A percentile compares a stretch with the other conserved stretches of the same genome.
Evolutionary conservation across 2,797 vertebrate species (phyloP).

Genomic region (Coregonus sp.): DNA sequence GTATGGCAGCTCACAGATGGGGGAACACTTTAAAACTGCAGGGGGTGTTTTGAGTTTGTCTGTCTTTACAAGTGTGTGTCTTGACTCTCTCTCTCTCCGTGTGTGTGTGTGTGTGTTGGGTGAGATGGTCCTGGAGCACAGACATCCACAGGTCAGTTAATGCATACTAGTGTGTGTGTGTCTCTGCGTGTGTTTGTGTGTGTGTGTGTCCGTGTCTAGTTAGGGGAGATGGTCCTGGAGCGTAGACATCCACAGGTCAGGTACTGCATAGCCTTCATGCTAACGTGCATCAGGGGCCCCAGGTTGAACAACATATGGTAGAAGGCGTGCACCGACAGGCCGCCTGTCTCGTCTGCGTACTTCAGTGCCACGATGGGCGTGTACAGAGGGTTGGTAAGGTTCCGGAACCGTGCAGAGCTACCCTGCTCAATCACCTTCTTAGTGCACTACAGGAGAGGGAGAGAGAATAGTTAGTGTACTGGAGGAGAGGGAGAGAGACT

Average conservation of each 20-base stretch:
- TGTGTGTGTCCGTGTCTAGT: slow-evolving; percentile 41
- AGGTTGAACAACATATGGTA: slow-evolving; percentile 81
- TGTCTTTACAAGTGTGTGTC: not conserved
- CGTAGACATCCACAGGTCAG: slow-evolving; percentile 73
- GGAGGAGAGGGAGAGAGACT: not conserved
- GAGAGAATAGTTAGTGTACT: not conserved
- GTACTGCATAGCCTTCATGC: slow-evolving; percentile 72
- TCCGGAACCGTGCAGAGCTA: slow-evolving; percentile 64
- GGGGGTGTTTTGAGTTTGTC: not conserved
- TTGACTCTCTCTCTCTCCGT: no score
- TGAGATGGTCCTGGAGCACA: not conserved
- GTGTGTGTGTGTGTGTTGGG: no score
- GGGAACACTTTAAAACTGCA: not conserved
- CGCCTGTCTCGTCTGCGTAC: slow-evolving; percentile 78
- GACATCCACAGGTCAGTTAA: no score
- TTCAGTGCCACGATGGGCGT: slow-evolving; percentile 75
- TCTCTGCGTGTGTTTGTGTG: not conserved
- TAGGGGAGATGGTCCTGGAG: slow-evolving; percentile 66
- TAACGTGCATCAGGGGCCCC: slow-evolving; percentile 75
- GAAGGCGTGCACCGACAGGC: slow-evolving; percentile 72
- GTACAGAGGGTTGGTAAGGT: slow-evolving; percentile 73
- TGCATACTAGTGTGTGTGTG: not conserved
- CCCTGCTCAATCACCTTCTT: slow-evolving; percentile 73
- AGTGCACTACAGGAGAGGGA: slow-evolving; percentile 54
- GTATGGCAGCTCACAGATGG: slow-evolving; percentile 26